phyloP scores from a whole-genome alignment of 2,888 invertebrate species.

The Mythimna ferrago region DNA sequence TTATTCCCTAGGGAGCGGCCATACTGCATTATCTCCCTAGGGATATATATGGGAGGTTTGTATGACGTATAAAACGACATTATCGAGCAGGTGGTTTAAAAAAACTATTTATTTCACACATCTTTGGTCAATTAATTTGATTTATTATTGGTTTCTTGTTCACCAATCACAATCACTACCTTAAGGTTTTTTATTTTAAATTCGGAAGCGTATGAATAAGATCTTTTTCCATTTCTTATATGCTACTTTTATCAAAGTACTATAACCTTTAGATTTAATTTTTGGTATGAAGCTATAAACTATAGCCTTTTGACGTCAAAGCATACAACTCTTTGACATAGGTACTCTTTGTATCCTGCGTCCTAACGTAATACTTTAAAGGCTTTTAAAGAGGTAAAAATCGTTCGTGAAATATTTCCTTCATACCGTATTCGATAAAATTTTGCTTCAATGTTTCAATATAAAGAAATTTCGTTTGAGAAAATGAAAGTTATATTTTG shows the following conservation, averaged over 20 bases:
- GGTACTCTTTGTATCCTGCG: slow-evolving; percentile 31
- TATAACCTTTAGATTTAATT: not conserved
- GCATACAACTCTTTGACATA: slow-evolving; percentile 37
- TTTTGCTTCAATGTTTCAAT: slow-evolving; percentile 48
- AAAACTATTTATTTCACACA: too few species aligned
- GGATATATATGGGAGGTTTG: too few species aligned
- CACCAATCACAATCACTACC: not conserved
- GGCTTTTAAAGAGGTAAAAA: slow-evolving; percentile 54
- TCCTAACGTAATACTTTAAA: slow-evolving; percentile 46
- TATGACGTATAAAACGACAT: too few species aligned
- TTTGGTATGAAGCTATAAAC: slow-evolving; percentile 21
- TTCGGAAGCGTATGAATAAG: not conserved
- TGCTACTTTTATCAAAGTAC: not conserved
- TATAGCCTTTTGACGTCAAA: slow-evolving; percentile 25
- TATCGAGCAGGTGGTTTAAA: too few species aligned
- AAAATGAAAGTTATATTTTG: slow-evolving; percentile 37
- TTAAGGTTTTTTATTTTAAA: not conserved
- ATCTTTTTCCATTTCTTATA: not conserved
- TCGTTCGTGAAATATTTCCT: slow-evolving; percentile 57
- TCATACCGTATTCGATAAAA: slow-evolving; percentile 50
- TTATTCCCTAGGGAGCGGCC: too few species aligned
- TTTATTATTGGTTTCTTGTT: not conserved
- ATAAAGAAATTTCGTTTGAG: slow-evolving; percentile 42
- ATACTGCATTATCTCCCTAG: too few species aligned
- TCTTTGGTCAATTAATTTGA: not conserved